These are phyloP conservation scores for Onychostruthus taczanowskii DNA, from an alignment of 2,113 vertebrate species.

Conservation along the genomic window DNA sequence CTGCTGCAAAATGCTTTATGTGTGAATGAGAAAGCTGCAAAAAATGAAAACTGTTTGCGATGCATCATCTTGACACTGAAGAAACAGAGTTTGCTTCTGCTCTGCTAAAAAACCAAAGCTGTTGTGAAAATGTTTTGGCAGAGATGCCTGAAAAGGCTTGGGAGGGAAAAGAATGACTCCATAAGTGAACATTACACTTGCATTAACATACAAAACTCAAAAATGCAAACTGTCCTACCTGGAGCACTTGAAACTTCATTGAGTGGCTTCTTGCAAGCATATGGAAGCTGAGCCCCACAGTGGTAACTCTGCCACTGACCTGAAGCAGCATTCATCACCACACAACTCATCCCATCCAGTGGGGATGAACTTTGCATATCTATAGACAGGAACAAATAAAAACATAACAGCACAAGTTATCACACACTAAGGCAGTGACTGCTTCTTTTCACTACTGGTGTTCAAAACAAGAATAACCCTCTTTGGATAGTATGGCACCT, in stretches of 20 bases:
- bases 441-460: neutral
- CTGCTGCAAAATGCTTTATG: neutral
- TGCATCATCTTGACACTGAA: neutral
- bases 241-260: slow-evolving; percentile 15
- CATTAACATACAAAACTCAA: neutral
- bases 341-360: slow-evolving; percentile 82
- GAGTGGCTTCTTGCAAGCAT: slow-evolving; percentile 85
- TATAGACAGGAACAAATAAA: slow-evolving; percentile 20
- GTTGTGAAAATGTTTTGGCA: neutral
- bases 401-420: neutral
- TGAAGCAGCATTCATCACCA: slow-evolving; percentile 72
- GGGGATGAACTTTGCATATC: slow-evolving; percentile 66
- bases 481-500: neutral
- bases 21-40: neutral
- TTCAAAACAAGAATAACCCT: neutral
- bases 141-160: neutral
- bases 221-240: slow-evolving; percentile 63
- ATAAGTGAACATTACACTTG: neutral
- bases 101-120: neutral
- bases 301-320: slow-evolving; percentile 76
- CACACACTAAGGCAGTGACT: neutral
- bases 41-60: neutral
- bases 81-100: neutral
- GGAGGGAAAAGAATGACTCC: neutral
- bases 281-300: slow-evolving; percentile 82